A percentile compares a stretch with the other conserved stretches of the same genome.
Conservation (phyloP, 2,797 vertebrate genomes). For the Selene dorsalis region DNA sequence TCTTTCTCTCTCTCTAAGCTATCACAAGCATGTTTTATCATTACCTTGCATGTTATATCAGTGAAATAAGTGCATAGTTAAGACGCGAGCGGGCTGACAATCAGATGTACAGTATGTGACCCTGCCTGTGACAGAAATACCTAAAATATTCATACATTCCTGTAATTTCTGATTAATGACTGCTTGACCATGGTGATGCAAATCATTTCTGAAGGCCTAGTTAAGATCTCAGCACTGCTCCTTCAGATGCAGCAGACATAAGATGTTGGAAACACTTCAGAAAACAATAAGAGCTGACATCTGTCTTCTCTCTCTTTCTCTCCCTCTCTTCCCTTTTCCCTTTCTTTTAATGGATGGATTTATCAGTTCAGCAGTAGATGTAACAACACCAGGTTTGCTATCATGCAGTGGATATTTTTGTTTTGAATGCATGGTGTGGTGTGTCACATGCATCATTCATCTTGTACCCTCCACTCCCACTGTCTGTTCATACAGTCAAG, state of each 20-base stretch:
- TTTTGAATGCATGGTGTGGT: conserved; percentile 78
- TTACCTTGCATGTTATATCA: conserved; percentile 14
- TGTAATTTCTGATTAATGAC: conserved; percentile 35
- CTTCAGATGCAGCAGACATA: conserved; percentile 13
- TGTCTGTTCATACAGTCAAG: conserved; percentile 30
- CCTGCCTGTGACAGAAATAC: conserved; percentile 32
- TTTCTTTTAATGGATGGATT: conserved; percentile 68
- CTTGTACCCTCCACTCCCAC: conserved; percentile 46
- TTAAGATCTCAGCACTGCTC: conserved; percentile 1
- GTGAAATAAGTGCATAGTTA: conserved; percentile 29
- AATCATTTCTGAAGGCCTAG: conserved; percentile 45
- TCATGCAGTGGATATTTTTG: conserved; percentile 56
- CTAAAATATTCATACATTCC: conserved; percentile 32
- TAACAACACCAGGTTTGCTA: conserved; percentile 77
- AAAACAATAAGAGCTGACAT: conserved; percentile 46
- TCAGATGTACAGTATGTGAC: conserved; percentile 38
- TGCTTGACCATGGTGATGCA: conserved; percentile 25
- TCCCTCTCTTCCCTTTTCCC: conserved; percentile 42
- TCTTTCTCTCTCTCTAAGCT: conserved; percentile 44
- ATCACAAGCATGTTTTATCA: conserved; percentile 43
- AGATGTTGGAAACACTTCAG: conserved; percentile 28
- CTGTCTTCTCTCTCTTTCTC: conserved; percentile 50
- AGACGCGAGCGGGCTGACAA: conserved; percentile 16
- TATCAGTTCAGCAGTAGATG: conserved; percentile 75
- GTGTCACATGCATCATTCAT: conserved; percentile 67